phyloP scores from a whole-genome alignment of 30 jellyfish, hydroid and myxozoan genomes.

The Sanderia malayensis region DNA sequence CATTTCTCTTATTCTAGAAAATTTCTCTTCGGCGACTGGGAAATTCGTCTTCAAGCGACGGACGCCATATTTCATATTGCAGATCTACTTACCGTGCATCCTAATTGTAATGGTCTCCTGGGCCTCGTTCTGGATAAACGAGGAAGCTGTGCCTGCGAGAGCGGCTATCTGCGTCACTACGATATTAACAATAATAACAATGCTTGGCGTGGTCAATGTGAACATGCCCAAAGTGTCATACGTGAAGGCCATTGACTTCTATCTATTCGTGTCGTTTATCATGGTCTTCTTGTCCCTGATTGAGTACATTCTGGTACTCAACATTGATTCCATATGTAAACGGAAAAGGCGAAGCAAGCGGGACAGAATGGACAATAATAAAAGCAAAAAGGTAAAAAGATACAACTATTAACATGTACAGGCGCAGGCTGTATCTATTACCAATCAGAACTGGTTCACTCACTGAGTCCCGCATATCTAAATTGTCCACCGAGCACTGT shows the following conservation, averaged over 20 bases:
- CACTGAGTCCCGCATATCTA: too few relatives aligned
- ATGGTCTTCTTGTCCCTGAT: constrained; percentile 84
- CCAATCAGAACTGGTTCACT: too few relatives aligned
- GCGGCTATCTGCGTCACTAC: constrained; percentile 96
- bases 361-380: background rate
- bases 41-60: constrained; percentile 74
- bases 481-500: too few relatives aligned
- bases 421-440: too few relatives aligned
- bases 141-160: constrained; percentile 98
- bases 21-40: constrained; percentile 86
- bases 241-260: constrained; percentile 88
- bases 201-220: constrained; percentile 93
- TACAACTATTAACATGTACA: too few relatives aligned
- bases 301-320: constrained; percentile 84
- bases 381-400: background rate
- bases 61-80: constrained; percentile 71
- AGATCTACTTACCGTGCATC: constrained; percentile 84
- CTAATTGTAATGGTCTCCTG: constrained; percentile 96
- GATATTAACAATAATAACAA: constrained; percentile 81
- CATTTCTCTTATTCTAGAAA: too few relatives aligned
- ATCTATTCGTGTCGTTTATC: constrained; percentile 76
- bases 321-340: constrained; percentile 36
- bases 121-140: constrained; percentile 95
- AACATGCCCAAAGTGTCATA: constrained; percentile 98
- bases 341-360: constrained; percentile 16